These are phyloP conservation scores for Scolopax rusticola DNA, from an alignment of 2,797 vertebrate species.

Conservation along the genomic window DNA sequence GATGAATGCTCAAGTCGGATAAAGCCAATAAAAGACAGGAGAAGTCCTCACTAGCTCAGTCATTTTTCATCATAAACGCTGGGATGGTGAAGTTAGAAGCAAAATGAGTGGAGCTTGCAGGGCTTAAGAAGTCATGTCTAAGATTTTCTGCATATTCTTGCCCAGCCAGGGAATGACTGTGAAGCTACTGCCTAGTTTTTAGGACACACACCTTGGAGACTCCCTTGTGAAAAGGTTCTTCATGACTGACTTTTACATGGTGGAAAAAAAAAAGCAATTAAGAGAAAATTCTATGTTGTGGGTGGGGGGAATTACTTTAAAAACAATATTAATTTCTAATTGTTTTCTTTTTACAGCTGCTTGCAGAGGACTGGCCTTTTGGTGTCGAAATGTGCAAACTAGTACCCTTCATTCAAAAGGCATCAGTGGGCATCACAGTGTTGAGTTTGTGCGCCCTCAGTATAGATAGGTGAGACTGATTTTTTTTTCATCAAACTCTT, in stretches of 20 bases:
- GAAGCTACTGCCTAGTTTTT: background rate
- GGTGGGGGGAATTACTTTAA: background rate
- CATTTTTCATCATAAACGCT: background rate
- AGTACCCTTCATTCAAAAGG: conserved; percentile 94
- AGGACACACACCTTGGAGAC: background rate
- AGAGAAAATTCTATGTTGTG: background rate
- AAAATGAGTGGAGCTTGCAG: background rate
- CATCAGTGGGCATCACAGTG: conserved; percentile 93
- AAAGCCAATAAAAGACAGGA: background rate
- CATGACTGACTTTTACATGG: background rate
- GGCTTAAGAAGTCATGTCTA: background rate
- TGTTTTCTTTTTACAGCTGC: conserved; percentile 81
- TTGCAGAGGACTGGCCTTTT: conserved; percentile 92
- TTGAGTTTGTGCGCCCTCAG: conserved; percentile 93
- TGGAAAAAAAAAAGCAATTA: background rate
- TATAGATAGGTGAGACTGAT: conserved; percentile 88
- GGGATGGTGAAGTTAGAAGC: background rate
- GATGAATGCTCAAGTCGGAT: background rate
- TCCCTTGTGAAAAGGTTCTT: background rate
- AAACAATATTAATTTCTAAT: background rate
- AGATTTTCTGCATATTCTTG: background rate
- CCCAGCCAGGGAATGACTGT: background rate
- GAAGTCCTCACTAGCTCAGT: background rate
- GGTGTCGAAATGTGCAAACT: conserved; percentile 92
- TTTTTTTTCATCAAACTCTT: background rate